Base-by-base conservation (phyloP, 2,797 vertebrate species). In the Rhinophrynus dorsalis region DNA sequence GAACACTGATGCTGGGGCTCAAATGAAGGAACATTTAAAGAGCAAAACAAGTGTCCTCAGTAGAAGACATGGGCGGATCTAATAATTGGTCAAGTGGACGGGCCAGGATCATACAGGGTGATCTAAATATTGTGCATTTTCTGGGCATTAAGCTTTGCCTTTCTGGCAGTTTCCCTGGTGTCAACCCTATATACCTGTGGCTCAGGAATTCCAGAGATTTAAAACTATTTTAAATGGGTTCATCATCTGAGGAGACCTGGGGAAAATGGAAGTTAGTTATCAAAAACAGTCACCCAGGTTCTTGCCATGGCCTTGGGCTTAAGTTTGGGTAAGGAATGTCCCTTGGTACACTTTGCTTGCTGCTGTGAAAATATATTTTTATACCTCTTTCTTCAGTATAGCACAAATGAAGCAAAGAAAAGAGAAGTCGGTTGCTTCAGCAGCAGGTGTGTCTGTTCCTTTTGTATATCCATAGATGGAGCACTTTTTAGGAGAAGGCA, bases 341-440 rank as follows among this genome's bases (percentile, higher is more conserved):
- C 97, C 3, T 84, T 99, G 76, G 97, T 99, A 42, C 97, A 99
- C 1, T 96, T 99, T 84, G 97, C 97, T 76, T 99, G 97, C 83
- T 99, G 97, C 91, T 99, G 97, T 58, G 97, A 97, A 70, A 99
- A 99, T 90, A 98, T 99, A 86, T 98, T 99, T 90, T 98, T 95
- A 74, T 98, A 99, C 91, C 94, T 99, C 80, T 99, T 99, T 84
- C 97, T 97, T 48, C 99, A 99, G 83, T 99, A 99, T 86, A 99
- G 95, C 90, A 99, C 97, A 89, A 99, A 99, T 65, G 97, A 99
- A 89, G 97, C 97, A 77, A 99, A 99, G 86, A 98, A 98, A 75
- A 90, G 97, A 83, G 97, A 99, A 94, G 97, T 98, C 76, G 79
- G 85, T 78, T n/a, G n/a, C n/a, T n/a, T n/a, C n/a, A n/a, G n/a